phyloP scores from a whole-genome alignment of 1,140 invertebrate species.

The Plectrocnemia conspersa region DNA sequence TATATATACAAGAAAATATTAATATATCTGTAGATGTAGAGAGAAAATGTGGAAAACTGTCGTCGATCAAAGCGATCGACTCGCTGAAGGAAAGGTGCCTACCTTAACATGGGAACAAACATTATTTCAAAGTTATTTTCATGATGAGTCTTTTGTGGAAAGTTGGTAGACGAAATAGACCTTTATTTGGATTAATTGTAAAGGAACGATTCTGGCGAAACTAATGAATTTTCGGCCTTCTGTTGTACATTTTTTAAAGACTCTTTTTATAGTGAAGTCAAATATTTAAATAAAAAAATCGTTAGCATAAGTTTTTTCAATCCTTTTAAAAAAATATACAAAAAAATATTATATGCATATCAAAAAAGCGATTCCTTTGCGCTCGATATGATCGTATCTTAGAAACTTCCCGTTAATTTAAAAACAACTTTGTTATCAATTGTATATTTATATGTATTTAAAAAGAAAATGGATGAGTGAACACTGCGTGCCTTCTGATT shows the following conservation, averaged over 20 bases:
- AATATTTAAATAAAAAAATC: conserved; percentile 26
- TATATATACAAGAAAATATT: too few relatives aligned
- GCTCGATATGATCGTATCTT: conserved; percentile 26
- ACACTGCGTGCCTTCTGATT: conserved; percentile 35
- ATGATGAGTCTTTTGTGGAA: too few relatives aligned
- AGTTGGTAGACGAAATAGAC: conserved; percentile 13
- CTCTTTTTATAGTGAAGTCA: conserved; percentile 32
- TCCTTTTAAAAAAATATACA: conserved; percentile 31
- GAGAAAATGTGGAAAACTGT: not conserved
- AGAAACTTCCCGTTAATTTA: conserved; percentile 26
- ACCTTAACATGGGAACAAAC: conserved; percentile 22
- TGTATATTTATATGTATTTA: conserved; percentile 18
- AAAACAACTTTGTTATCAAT: conserved; percentile 28
- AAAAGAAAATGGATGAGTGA: conserved; percentile 28
- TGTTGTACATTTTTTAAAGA: conserved; percentile 26
- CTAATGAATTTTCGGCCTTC: conserved; percentile 21
- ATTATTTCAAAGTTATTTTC: too few relatives aligned
- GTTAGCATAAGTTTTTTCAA: conserved; percentile 34
- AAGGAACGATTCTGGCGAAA: conserved; percentile 2
- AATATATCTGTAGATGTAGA: too few relatives aligned
- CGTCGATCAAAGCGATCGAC: not conserved
- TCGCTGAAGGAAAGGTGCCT: conserved; percentile 13
- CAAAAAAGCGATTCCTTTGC: conserved; percentile 34
- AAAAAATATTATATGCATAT: conserved; percentile 32
- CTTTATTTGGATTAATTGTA: conserved; percentile 12